Percentiles rank a stretch among this genome's conserved stretches.
Conservation (phyloP, 2,113 vertebrate species). For the Corythoichthys intestinalis region DNA sequence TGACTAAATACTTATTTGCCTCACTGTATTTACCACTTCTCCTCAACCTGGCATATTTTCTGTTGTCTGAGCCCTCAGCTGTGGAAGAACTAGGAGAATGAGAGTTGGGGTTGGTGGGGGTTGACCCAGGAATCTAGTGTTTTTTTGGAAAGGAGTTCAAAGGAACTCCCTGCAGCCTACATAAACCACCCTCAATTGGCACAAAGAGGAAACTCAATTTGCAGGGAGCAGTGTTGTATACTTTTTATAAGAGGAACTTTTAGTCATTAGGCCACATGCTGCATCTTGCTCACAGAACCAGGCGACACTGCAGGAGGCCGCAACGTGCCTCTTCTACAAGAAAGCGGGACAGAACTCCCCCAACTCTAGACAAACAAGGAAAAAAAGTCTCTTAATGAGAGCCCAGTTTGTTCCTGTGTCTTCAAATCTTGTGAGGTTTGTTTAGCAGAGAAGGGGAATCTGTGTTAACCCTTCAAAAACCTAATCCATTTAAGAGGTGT, state of each 20-base stretch:
- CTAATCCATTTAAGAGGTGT: conserved; percentile 77
- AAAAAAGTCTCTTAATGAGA: conserved; percentile 62
- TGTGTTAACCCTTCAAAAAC: conserved; percentile 72
- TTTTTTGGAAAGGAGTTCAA: conserved; percentile 65
- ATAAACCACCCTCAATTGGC: conserved; percentile 78
- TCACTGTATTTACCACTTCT: conserved; percentile 38
- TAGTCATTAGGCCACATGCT: conserved; percentile 79
- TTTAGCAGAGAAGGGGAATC: conserved; percentile 66
- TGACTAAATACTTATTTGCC: too few relatives aligned
- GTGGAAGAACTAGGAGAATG: conserved; percentile 29
- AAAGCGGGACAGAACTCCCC: conserved; percentile 35
- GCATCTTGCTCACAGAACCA: conserved; percentile 70
- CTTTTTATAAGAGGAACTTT: conserved; percentile 81
- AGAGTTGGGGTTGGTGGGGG: conserved; percentile 21
- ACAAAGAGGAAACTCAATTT: conserved; percentile 78
- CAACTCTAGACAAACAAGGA: conserved; percentile 21
- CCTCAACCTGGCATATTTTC: conserved; percentile 68
- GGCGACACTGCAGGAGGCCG: conserved; percentile 68
- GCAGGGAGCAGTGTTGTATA: conserved; percentile 71
- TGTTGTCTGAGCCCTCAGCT: conserved; percentile 59
- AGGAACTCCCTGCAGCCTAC: conserved; percentile 72
- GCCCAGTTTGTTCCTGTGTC: conserved; percentile 66
- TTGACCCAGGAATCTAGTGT: conserved; percentile 66
- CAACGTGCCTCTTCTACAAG: conserved; percentile 61
- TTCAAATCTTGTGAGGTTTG: conserved; percentile 70